Base-by-base conservation (phyloP, 2,888 invertebrate species). In the Phortica okadai region DNA sequence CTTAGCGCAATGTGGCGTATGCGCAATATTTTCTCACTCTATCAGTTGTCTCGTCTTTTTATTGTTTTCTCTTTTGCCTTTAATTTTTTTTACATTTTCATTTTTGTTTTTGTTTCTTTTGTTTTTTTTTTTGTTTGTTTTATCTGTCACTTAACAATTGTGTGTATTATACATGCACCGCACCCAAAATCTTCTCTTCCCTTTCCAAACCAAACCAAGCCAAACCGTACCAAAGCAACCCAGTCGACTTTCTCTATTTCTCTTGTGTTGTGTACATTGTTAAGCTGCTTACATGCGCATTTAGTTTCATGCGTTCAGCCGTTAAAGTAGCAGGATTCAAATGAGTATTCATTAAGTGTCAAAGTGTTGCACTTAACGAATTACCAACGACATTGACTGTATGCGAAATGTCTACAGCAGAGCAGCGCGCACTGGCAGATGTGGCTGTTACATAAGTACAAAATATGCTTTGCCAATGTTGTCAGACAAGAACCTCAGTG, bases 251-350 rank as follows among this genome's bases (percentile, higher is more conserved):
- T 33, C 33, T 2, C 33, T 33, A 33, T 33, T 33, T 33, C 33
- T 2, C 33, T 33, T 33, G 33, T 33, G 1, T 33, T 5, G 2
- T 33, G 33, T 54, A 54, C 10, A n/a, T 54, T 14, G 54, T 54
- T 54, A 54, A 54, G 54, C 54, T 2, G 54, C 54, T 54, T 54
- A 54, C 54, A 54, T 54, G 54, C 54, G 54, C 54, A 54, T 54
- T 54, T 54, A 54, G 54, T n/a, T 6, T 14, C 54, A n/a, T 54
- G 54, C 54, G 54, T n/a, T 54, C 54, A 54, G 54, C 54, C 54
- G 54, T 54, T 14, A 54, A 54, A 54, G 54, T 33, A 5, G 33
- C 33, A 33, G 33, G 54, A 54, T 54, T 10, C 54, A 6, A 54
- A 54, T 54, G 2, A 33, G 11, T n/a, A 54, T 54, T 54, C 10